Conservation (phyloP, 2,888 invertebrate genomes). For the Tuberolachnus salignus region DNA sequence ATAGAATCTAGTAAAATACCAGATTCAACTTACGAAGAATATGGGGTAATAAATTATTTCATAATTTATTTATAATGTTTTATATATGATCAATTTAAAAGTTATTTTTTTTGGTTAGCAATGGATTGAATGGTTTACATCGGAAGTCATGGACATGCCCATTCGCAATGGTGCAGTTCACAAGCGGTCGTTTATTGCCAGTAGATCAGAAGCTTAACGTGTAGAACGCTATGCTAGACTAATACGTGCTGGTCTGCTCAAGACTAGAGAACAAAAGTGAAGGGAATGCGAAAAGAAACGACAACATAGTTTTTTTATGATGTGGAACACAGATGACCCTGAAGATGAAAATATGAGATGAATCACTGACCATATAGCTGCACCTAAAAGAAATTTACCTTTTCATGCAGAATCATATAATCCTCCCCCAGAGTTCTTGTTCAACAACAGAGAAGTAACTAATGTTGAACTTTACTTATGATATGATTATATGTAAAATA, state of each 20-base stretch:
- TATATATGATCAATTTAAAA: slow-evolving; percentile 16
- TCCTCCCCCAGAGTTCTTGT: slow-evolving; percentile 95
- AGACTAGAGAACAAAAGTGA: slow-evolving; percentile 74
- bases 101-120: slow-evolving; percentile 68
- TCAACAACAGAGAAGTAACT: slow-evolving; percentile 78
- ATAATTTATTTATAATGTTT: not conserved
- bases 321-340: slow-evolving; percentile 83
- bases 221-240: slow-evolving; percentile 51
- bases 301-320: slow-evolving; percentile 74
- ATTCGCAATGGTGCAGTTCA: slow-evolving; percentile 91
- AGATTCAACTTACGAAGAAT: slow-evolving; percentile 76
- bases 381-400: slow-evolving; percentile 87
- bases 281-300: slow-evolving; percentile 68
- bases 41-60: slow-evolving; percentile 69
- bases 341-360: slow-evolving; percentile 72
- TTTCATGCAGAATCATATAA: slow-evolving; percentile 97
- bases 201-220: slow-evolving; percentile 76
- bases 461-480: not conserved
- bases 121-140: slow-evolving; percentile 95
- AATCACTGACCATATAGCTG: slow-evolving; percentile 85
- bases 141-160: slow-evolving; percentile 89
- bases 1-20: slow-evolving; percentile 82
- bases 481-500: not conserved
- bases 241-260: slow-evolving; percentile 65
- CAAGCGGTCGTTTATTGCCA: slow-evolving; percentile 94